Percentiles rank a stretch among this genome's conserved stretches.
phyloP scores from a whole-genome alignment of 2,888 invertebrate genomes.

The Troglohyphantes excavatus region DNA sequence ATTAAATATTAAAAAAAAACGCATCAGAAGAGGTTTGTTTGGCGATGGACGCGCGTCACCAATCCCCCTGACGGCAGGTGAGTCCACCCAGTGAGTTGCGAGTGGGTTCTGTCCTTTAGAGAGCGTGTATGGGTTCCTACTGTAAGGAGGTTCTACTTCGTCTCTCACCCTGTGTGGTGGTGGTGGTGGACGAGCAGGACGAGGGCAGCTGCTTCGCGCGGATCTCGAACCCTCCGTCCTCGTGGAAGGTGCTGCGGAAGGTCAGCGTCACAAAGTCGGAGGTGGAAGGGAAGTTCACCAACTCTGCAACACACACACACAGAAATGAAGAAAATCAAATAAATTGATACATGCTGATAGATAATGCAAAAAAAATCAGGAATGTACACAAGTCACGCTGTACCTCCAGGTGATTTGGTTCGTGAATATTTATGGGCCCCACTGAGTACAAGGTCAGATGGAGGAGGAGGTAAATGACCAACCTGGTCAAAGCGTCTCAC shows the following conservation, averaged over 20 bases:
- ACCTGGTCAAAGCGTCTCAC: no score
- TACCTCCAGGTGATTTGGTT: no score
- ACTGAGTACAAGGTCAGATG: no score
- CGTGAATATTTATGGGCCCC: no score
- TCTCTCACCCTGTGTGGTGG: slow-evolving; percentile 16
- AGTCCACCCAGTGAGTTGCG: neutral
- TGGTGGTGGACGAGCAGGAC: slow-evolving; percentile 61
- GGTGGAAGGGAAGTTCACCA: slow-evolving; percentile 65
- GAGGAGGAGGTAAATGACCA: no score
- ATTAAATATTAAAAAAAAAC: neutral
- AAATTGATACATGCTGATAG: no score
- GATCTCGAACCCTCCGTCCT: slow-evolving; percentile 78
- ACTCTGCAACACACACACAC: no score
- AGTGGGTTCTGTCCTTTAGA: no score
- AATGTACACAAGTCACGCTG: no score
- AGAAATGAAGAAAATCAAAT: no score
- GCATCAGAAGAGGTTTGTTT: neutral
- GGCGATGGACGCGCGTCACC: neutral
- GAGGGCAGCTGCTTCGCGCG: slow-evolving; percentile 73
- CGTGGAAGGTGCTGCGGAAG: slow-evolving; percentile 71
- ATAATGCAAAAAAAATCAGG: no score
- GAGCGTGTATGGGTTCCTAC: no score
- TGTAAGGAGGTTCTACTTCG: neutral
- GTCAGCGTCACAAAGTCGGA: slow-evolving; percentile 51
- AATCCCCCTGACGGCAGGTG: neutral